Evolutionary conservation across 2,888 invertebrate species (phyloP), one percentile per base, ranked within the genome.

Genomic region (Epinotia demarniana): DNA sequence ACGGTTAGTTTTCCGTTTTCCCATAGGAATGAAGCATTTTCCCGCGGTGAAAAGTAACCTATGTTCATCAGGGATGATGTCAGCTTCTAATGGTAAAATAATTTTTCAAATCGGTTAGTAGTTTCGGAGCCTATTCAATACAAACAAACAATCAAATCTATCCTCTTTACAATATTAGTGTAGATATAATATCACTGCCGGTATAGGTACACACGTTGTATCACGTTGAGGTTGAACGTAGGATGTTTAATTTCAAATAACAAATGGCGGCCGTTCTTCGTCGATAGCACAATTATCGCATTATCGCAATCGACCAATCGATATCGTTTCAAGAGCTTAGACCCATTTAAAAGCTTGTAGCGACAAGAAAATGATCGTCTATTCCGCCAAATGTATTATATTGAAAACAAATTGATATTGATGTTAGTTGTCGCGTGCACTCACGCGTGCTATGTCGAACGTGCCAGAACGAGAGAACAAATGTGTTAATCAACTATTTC

Each of bases 301-400:
- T 58, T 68, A 68, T 68, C 58, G 53, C 57, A 68, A 46, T 69
- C 58, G 11, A 13, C 57, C 63, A 58, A 74, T 75, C 74, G 60
- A 75, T 75, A 75, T 6, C 55, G 39, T 23, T 27, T 33, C 60
- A 16, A 55, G 13, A 27, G 61, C 53, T 61, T 53, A 53, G 23
- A 60, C 8, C 53, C 61, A 60, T 75, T 75, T 53, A 61, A 71
- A 60, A 39, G 64, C 60, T 18, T 53, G 72, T 55, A 33, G 16
- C 60, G 71, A 69, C 61, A 73, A 53, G 33, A 58, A 60, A 60
- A 23, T 39, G 13, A 9, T 27, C 12, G 12, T 23, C 16, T 66
- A 49, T 5, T 0, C 16, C 0, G 16, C 12, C 5, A 49, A 49
- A 49, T 16, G 13, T 49, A 49, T 16, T 49, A 16, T 5, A 5